phyloP scores from a whole-genome alignment of 1,140 invertebrate species.

The Homalodisca vitripennis region DNA sequence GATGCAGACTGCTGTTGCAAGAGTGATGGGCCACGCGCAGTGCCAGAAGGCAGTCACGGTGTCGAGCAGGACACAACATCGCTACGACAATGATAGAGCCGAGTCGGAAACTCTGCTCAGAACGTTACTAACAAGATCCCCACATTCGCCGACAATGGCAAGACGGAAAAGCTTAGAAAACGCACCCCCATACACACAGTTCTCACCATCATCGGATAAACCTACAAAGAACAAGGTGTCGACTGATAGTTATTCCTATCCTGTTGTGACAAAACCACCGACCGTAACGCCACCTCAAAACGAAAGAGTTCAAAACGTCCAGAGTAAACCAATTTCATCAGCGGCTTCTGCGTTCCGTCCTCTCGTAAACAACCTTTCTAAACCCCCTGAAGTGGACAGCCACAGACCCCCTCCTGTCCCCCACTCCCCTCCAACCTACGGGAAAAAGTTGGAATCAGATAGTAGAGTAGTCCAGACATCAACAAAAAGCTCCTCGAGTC shows the following conservation, averaged over 20 bases:
- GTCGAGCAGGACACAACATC: conserved; percentile 37
- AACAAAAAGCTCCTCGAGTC: conserved; percentile 31
- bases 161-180: background rate
- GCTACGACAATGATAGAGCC: conserved; percentile 28
- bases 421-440: background rate
- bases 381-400: conserved; percentile 11
- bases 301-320: background rate
- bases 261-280: background rate
- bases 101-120: conserved; percentile 7
- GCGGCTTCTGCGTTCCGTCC: background rate
- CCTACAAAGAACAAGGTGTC: background rate
- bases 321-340: background rate
- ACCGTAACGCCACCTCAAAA: background rate
- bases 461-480: background rate
- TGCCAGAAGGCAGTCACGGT: conserved; percentile 43
- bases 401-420: conserved; percentile 30
- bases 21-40: conserved; percentile 43
- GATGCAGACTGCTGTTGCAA: conserved; percentile 40
- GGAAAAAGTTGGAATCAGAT: background rate
- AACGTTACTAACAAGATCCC: background rate
- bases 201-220: background rate
- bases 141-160: background rate
- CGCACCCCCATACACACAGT: background rate
- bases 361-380: background rate
- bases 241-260: background rate